A percentile compares a stretch with the other conserved stretches of the same genome.
These are phyloP conservation scores for Rhynchophorus ferrugineus DNA, from an alignment of 1,140 invertebrate species.

Conservation along the genomic window DNA sequence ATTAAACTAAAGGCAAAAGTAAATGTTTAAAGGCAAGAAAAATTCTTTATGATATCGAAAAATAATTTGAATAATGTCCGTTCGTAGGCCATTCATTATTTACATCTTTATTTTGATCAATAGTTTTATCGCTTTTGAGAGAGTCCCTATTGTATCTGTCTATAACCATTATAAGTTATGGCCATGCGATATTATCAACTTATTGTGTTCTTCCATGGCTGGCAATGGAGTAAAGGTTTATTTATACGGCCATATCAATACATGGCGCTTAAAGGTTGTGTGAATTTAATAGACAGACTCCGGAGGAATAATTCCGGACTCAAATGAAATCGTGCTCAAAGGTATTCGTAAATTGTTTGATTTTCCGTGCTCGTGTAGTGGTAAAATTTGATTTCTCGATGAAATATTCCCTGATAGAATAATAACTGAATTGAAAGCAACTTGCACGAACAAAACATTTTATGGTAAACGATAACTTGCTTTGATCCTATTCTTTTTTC, in stretches of 20 bases:
- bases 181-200: slow-evolving; percentile 29
- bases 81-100: slow-evolving; percentile 33
- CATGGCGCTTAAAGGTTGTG: slow-evolving; percentile 2
- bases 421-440: background rate
- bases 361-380: background rate
- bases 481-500: background rate
- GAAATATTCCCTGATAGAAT: background rate
- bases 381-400: background rate
- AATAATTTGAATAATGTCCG: slow-evolving; percentile 33
- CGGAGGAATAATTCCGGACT: slow-evolving; percentile 1
- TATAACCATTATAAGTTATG: slow-evolving; percentile 31
- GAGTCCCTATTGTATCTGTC: slow-evolving; percentile 28
- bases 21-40: background rate
- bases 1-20: background rate
- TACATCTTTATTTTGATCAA: slow-evolving; percentile 33
- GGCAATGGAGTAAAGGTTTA: slow-evolving; percentile 15
- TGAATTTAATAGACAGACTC: slow-evolving; percentile 6
- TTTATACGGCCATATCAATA: slow-evolving; percentile 14
- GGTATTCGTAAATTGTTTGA: slow-evolving; percentile 4
- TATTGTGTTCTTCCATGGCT: slow-evolving; percentile 27
- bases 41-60: slow-evolving; percentile 11
- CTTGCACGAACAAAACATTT: background rate
- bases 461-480: background rate
- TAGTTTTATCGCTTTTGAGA: slow-evolving; percentile 30
- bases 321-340: slow-evolving; percentile 1